Conservation (phyloP, 1,140 invertebrate species). For the Drosophila ohnishii region DNA sequence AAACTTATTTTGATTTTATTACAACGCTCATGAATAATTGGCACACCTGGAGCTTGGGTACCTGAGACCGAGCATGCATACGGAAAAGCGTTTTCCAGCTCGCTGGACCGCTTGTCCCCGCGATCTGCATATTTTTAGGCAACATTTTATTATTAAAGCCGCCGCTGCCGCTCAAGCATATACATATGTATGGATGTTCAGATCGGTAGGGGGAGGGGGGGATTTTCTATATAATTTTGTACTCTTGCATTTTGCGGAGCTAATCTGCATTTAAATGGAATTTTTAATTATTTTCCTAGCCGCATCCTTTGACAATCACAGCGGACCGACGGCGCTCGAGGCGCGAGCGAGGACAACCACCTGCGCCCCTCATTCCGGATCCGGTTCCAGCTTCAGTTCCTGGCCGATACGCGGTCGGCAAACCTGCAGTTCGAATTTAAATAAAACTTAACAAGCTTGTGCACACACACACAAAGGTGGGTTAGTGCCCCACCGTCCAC, state of each 20-base stretch:
- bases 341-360: conserved; percentile 16
- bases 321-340: conserved; percentile 43
- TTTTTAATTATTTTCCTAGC: conserved; percentile 80
- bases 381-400: conserved; percentile 6
- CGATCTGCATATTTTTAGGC: conserved; percentile 77
- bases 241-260: conserved; percentile 71
- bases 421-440: conserved; percentile 81
- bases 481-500: conserved; percentile 11
- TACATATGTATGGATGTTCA: conserved; percentile 4
- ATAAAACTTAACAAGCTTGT: conserved; percentile 71
- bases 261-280: conserved; percentile 81
- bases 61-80: conserved; percentile 42
- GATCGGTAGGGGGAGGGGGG: conserved; percentile 6
- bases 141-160: conserved; percentile 63
- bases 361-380: conserved; percentile 10
- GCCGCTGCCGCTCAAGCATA: conserved; percentile 32
- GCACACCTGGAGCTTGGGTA: conserved; percentile 1
- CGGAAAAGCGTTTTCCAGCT: conserved; percentile 42
- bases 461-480: conserved; percentile 42
- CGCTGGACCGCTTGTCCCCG: conserved; percentile 32
- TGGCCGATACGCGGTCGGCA: conserved; percentile 45
- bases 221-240: conserved; percentile 68
- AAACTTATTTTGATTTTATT: conserved; percentile 78
- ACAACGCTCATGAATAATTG: conserved; percentile 64
- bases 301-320: conserved; percentile 78